These are phyloP conservation scores for Macrophya annulata DNA, from an alignment of 2,888 invertebrate species.

Conservation along the genomic window DNA sequence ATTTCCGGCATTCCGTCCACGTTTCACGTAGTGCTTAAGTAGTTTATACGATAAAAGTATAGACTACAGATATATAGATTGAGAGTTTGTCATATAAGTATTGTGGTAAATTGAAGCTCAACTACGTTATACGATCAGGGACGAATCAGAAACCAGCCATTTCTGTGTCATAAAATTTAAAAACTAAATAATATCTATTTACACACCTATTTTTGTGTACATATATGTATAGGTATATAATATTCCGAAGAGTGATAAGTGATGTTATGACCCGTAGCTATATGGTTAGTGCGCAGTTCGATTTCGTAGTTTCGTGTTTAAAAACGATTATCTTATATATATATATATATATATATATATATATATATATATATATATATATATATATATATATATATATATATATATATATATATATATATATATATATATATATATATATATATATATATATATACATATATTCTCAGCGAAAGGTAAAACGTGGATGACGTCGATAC, in stretches of 20 bases:
- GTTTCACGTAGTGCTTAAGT: background rate
- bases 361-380: too few relatives aligned
- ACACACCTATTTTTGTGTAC: slow-evolving; percentile 42
- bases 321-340: background rate
- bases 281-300: slow-evolving; percentile 6
- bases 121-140: background rate
- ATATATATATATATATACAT: background rate
- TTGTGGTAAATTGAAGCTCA: slow-evolving; percentile 13
- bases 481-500: slow-evolving; percentile 35
- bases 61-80: slow-evolving; percentile 1
- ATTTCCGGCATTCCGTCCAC: slow-evolving; percentile 34
- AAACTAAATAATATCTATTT: slow-evolving; percentile 30
- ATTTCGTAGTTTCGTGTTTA: slow-evolving; percentile 22
- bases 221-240: background rate
- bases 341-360: background rate
- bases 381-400: background rate
- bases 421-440: background rate
- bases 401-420: background rate
- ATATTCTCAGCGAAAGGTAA: slow-evolving; percentile 1
- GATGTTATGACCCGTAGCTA: background rate
- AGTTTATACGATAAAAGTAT: background rate
- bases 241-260: slow-evolving; percentile 33
- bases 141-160: slow-evolving; percentile 45
- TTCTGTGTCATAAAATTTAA: slow-evolving; percentile 50
- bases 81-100: background rate